These are phyloP conservation scores for Polietes domitor DNA, from an alignment of 2,888 invertebrate genomes.

Conservation along the genomic window DNA sequence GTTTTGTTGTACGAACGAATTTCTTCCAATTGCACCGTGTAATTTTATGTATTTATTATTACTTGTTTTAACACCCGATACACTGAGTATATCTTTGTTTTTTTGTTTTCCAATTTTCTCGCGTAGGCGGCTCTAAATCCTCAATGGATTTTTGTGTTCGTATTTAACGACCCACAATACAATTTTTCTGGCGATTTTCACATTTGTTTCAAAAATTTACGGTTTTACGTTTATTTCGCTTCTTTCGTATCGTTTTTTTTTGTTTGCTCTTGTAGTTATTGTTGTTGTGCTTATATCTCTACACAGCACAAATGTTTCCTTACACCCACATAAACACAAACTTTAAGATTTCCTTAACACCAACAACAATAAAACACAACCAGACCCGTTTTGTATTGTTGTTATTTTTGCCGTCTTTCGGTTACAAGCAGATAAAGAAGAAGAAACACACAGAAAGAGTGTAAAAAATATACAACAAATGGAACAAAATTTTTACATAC, in stretches of 20 bases:
- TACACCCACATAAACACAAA: conserved; percentile 59
- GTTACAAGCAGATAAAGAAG: conserved; percentile 12
- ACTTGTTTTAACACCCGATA: conserved; percentile 5
- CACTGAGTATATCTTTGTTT: neutral
- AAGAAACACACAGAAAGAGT: conserved; percentile 33
- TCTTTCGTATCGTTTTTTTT: neutral
- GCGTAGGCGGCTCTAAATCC: conserved; percentile 45
- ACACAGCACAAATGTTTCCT: conserved; percentile 40
- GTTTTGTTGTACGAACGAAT: neutral
- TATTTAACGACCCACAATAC: conserved; percentile 30
- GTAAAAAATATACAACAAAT: conserved; percentile 45
- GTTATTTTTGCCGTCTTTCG: conserved; percentile 16
- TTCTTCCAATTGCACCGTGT: neutral
- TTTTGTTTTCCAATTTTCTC: conserved; percentile 1
- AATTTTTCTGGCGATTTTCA: conserved; percentile 41
- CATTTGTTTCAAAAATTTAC: conserved; percentile 26
- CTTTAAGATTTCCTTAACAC: conserved; percentile 37
- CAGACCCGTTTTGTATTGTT: conserved; percentile 51
- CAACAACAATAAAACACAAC: conserved; percentile 30
- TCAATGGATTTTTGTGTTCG: neutral
- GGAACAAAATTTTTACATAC: conserved; percentile 36
- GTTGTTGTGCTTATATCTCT: neutral
- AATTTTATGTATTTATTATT: conserved; percentile 27
- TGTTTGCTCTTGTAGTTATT: neutral
- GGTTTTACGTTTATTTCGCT: conserved; percentile 13